Conservation (phyloP, 2,888 invertebrate genomes). For the Protophormia terraenovae region DNA sequence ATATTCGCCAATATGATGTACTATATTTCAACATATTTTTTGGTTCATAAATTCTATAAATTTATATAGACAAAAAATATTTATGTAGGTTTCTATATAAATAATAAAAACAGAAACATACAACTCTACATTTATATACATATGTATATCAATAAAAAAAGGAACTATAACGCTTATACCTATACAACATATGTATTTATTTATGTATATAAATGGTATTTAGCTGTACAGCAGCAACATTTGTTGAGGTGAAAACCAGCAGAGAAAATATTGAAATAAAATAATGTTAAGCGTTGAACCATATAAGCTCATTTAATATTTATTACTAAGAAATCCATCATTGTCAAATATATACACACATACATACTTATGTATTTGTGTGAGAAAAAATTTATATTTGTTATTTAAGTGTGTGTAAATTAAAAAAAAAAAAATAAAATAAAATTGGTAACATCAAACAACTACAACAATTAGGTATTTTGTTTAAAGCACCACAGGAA, state of each 20-base stretch:
- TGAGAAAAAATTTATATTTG: not conserved
- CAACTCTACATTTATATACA: slow-evolving; percentile 23
- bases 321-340: slow-evolving; percentile 61
- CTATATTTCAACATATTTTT: slow-evolving; percentile 34
- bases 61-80: slow-evolving; percentile 15
- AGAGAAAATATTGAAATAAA: slow-evolving; percentile 17
- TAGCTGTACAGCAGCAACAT: not conserved
- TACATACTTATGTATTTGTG: not conserved
- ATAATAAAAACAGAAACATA: slow-evolving; percentile 25
- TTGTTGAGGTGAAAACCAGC: not conserved
- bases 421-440: not conserved
- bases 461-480: not conserved
- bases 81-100: not conserved
- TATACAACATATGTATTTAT: too few relatives aligned
- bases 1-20: slow-evolving; percentile 18
- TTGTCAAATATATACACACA: slow-evolving; percentile 39
- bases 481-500: slow-evolving; percentile 21
- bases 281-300: slow-evolving; percentile 50
- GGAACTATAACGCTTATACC: not conserved
- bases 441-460: not conserved
- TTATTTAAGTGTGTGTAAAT: not conserved
- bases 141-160: slow-evolving; percentile 44
- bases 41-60: slow-evolving; percentile 48
- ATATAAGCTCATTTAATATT: slow-evolving; percentile 59
- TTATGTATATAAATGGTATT: not conserved